Conservation (phyloP, 2,888 invertebrate genomes). For the Hirudinaria manillensis region DNA sequence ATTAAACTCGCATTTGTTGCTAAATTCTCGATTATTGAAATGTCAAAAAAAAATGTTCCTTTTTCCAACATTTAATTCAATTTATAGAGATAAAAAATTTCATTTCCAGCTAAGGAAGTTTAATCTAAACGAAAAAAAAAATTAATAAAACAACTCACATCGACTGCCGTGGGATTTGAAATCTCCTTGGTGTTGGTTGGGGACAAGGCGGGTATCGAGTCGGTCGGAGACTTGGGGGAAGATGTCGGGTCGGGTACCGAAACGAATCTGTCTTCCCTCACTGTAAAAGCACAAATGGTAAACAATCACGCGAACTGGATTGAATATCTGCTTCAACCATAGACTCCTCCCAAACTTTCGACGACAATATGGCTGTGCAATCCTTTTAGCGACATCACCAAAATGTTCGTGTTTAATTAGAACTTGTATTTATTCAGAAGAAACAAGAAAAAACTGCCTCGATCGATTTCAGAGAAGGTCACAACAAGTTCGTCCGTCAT, state of each 20-base stretch:
- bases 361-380: too few relatives aligned
- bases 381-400: too few relatives aligned
- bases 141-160: background rate
- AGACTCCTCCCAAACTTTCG: too few relatives aligned
- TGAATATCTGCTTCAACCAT: too few relatives aligned
- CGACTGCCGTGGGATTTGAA: background rate
- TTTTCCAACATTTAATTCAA: too few relatives aligned
- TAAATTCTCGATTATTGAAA: too few relatives aligned
- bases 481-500: too few relatives aligned
- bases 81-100: too few relatives aligned
- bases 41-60: too few relatives aligned
- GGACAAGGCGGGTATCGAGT: background rate
- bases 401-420: background rate
- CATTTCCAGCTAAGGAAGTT: background rate
- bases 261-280: background rate
- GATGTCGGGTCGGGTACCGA: background rate
- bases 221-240: background rate
- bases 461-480: background rate
- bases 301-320: too few relatives aligned
- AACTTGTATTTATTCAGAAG: background rate
- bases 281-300: background rate
- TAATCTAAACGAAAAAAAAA: too few relatives aligned
- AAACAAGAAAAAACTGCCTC: background rate
- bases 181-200: background rate
- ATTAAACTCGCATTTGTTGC: too few relatives aligned